Base-by-base conservation (phyloP, 2,888 invertebrate species). In the Metellina segmentata region DNA sequence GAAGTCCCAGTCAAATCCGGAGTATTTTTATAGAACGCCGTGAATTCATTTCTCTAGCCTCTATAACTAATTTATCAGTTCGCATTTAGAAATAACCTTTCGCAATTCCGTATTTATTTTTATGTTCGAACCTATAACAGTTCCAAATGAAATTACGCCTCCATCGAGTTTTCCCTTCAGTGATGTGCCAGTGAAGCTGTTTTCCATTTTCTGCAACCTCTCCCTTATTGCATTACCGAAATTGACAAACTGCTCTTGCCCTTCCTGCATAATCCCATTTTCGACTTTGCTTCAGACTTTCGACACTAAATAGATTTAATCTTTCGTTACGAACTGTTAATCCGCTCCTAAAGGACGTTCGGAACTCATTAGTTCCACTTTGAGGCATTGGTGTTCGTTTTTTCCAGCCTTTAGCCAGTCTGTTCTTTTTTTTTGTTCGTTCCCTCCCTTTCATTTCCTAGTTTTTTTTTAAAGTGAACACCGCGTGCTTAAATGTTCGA, bases 291-390 rank as follows among this genome's bases (percentile, higher is more conserved):
- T 61, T 61, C 61, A 61, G 61, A 61, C 61, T 78, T 78, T 75
- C 6, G 20, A 61, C 79, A 61, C 34, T 61, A 79, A 79, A 79
- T 61, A 61, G 79, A 79, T 79, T 79, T 79, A 79, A 79, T 79
- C 79, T 61, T 61, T 79, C 79, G 13, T 79, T 79, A 61, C 61
- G 79, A 79, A 61, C 53, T 79, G 79, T 79, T 79, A 79, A 72
- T 19, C 20, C 61, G 51, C 51, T 5, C 7, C 16, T 7, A 61
- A 79, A 20, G 61, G 51, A 51, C 16, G 48, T 34, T 79, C 61
- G 19, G 13, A 53, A 61, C 61, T 61, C 79, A 61, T 79, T 79
- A 79, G 79, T 5, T 61, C 79, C 11, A 9, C 13, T 61, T 61
- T 61, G 61, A 61, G 61, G 16, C 16, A 34, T 34, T 34, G 34